Evolutionary conservation across 2,888 invertebrate species (phyloP).

Genomic region (Erannis defoliaria): DNA sequence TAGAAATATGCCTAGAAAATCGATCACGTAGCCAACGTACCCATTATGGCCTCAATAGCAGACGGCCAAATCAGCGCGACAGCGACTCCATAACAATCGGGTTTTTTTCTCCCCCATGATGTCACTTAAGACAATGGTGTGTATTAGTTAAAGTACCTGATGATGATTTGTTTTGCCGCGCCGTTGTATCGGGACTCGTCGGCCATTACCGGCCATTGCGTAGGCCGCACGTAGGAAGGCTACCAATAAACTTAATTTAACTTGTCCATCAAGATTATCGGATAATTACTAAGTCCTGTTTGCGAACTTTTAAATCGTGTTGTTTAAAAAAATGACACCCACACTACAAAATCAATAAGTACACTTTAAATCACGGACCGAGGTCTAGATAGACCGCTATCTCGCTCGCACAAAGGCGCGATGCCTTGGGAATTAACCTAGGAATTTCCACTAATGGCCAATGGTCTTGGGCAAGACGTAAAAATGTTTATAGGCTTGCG

Average conservation of each 20-base stretch:
- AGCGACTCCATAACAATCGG: constrained; percentile 21
- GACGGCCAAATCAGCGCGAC: constrained; percentile 4
- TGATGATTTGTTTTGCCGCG: constrained; percentile 25
- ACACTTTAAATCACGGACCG: no score
- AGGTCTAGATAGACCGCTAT: no score
- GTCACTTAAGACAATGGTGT: constrained; percentile 33
- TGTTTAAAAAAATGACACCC: constrained; percentile 2
- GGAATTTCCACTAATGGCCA: no score
- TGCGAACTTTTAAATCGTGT: constrained; percentile 10
- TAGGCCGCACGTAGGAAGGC: constrained; percentile 20
- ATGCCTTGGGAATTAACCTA: no score
- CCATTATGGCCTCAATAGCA: background rate
- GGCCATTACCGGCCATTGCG: constrained; percentile 16
- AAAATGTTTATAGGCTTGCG: no score
- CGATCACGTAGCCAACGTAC: no score
- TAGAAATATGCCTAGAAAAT: no score
- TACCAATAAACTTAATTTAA: constrained; percentile 20
- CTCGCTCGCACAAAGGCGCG: no score
- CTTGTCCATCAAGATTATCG: constrained; percentile 26
- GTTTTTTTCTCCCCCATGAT: constrained; percentile 32
- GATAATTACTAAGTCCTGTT: constrained; percentile 18
- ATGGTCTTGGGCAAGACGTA: no score
- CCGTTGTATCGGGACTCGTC: constrained; percentile 2
- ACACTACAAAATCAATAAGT: background rate
- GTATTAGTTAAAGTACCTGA: constrained; percentile 16